phyloP scores from a whole-genome alignment of 2,888 invertebrate genomes.

The Drosophila nr. perissopoda region DNA sequence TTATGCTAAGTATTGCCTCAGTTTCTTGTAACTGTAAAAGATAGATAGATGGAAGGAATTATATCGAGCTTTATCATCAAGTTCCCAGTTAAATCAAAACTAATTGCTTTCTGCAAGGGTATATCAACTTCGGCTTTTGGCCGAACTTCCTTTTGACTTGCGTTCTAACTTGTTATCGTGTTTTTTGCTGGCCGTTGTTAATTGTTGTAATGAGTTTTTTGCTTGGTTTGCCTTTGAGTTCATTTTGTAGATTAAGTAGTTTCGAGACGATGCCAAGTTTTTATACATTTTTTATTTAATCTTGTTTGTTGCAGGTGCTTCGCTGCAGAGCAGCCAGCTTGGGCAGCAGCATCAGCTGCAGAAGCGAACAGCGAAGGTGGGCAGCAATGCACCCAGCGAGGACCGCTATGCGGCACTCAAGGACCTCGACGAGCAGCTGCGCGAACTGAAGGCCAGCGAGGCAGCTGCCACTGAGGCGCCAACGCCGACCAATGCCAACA shows the following conservation, averaged over 20 bases:
- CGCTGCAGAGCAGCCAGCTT: constrained; percentile 76
- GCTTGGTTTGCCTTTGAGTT: constrained; percentile 29
- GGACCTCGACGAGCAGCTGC: constrained; percentile 93
- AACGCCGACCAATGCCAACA: constrained; percentile 65
- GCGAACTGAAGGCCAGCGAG: constrained; percentile 85
- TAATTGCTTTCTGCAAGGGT: constrained; percentile 7
- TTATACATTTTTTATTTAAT: neutral
- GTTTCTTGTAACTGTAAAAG: no score
- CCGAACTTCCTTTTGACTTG: constrained; percentile 24
- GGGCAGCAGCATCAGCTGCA: constrained; percentile 45
- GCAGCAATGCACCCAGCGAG: constrained; percentile 86
- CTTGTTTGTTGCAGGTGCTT: constrained; percentile 73
- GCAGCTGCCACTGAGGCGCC: constrained; percentile 68
- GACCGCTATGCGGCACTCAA: constrained; percentile 98
- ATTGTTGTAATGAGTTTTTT: constrained; percentile 22
- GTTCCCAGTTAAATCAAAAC: neutral
- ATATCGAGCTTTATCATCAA: neutral
- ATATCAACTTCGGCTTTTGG: constrained; percentile 4
- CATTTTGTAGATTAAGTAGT: neutral
- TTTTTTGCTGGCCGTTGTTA: constrained; percentile 7
- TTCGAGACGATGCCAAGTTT: neutral
- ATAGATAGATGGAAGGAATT: neutral
- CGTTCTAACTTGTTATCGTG: constrained; percentile 37
- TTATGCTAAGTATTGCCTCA: neutral
- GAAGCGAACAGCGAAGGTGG: constrained; percentile 40